These are phyloP conservation scores for Notarius lentiginosus DNA, from an alignment of 2,113 vertebrate species.

Conservation along the genomic window DNA sequence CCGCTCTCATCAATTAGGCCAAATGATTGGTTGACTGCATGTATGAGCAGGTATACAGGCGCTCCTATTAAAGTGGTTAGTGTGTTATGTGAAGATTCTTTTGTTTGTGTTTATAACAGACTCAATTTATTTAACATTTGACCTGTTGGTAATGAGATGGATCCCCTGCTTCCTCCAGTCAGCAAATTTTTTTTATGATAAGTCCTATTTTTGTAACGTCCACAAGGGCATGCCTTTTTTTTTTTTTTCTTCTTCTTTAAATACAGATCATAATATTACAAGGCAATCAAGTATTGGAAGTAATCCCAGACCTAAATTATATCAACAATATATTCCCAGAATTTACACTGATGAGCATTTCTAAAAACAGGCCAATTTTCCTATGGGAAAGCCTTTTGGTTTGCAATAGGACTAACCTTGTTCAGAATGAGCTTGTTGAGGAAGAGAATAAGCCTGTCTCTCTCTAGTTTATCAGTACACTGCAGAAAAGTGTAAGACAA, in stretches of 20 bases:
- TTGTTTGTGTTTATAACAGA: too few species aligned
- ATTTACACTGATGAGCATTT: background rate
- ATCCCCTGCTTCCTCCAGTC: too few species aligned
- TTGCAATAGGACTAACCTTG: conserved; percentile 72
- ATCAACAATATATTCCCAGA: background rate
- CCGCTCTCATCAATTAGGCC: too few species aligned
- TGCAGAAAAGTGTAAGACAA: conserved; percentile 55
- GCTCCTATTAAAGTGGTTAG: too few species aligned
- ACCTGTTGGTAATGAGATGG: too few species aligned
- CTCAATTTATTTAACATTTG: too few species aligned
- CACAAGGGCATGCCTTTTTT: background rate
- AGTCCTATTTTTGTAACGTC: background rate
- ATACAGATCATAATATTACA: background rate
- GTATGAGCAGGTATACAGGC: too few species aligned
- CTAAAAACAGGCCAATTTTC: background rate
- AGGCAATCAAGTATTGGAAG: background rate
- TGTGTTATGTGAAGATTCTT: too few species aligned
- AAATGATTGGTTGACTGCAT: too few species aligned
- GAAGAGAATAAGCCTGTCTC: conserved; percentile 93
- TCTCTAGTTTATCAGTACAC: conserved; percentile 93
- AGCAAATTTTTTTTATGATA: too few species aligned
- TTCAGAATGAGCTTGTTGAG: conserved; percentile 97
- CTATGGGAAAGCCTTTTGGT: too few species aligned
- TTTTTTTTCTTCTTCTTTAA: too few species aligned
- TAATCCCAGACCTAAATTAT: background rate